Evolutionary conservation across 2,888 invertebrate genomes (phyloP).

Genomic region (Coenonympha glycerion): DNA sequence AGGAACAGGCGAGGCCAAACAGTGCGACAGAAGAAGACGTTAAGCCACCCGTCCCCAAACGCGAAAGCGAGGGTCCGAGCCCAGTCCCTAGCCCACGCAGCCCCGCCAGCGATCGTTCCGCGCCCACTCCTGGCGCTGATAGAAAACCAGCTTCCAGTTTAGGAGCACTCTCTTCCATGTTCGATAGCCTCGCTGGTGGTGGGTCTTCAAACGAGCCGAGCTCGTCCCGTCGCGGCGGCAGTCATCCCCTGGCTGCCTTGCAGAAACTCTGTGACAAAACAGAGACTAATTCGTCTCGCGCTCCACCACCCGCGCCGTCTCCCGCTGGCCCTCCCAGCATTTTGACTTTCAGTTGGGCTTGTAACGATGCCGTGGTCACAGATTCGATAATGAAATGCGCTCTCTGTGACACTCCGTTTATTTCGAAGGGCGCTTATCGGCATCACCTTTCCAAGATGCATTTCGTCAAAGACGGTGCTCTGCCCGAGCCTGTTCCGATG

Average conservation of each 20-base stretch:
- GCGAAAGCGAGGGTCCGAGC: constrained; percentile 74
- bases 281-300: constrained; percentile 82
- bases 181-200: constrained; percentile 85
- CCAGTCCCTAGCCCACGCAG: constrained; percentile 81
- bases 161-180: constrained; percentile 92
- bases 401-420: constrained; percentile 95
- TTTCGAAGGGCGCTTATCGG: constrained; percentile 96
- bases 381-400: constrained; percentile 96
- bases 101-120: constrained; percentile 86
- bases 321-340: constrained; percentile 87
- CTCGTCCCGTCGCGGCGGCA: constrained; percentile 80
- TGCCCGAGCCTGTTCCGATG: constrained; percentile 83
- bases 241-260: constrained; percentile 94
- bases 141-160: constrained; percentile 81
- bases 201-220: constrained; percentile 64
- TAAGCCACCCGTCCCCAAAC: constrained; percentile 62
- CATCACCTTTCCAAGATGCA: constrained; percentile 97
- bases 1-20: constrained; percentile 66
- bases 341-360: constrained; percentile 94
- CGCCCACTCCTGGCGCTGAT: constrained; percentile 81
- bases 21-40: constrained; percentile 59
- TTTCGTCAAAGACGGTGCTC: constrained; percentile 93
- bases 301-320: constrained; percentile 70
- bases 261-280: constrained; percentile 98
- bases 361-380: constrained; percentile 92